phyloP scores from a whole-genome alignment of 1,140 invertebrate species.

The Hyles euphorbiae region DNA sequence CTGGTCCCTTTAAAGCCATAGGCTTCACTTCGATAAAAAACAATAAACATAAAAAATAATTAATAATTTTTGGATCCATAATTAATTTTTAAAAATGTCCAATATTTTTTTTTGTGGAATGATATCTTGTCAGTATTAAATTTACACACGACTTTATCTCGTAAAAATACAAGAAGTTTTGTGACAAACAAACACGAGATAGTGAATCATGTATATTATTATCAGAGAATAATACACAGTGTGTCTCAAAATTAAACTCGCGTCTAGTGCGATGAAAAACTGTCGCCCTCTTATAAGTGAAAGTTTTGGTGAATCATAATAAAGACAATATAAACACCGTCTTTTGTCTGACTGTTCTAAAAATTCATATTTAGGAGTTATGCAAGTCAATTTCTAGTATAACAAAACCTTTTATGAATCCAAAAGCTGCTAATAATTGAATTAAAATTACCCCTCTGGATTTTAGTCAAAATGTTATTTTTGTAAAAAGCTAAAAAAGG shows the following conservation, averaged over 20 bases:
- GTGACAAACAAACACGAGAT: conserved; percentile 4
- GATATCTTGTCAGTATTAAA: no score
- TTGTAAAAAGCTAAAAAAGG: no score
- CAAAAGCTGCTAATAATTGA: no score
- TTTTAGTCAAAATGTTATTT: no score
- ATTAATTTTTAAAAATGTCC: no score
- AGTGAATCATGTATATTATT: conserved; percentile 18
- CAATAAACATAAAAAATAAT: conserved; percentile 3
- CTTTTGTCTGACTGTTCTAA: no score
- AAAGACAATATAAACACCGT: not conserved
- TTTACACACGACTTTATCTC: not conserved
- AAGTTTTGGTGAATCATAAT: conserved; percentile 45
- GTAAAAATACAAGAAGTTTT: conserved; percentile 16
- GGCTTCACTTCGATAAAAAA: conserved; percentile 20
- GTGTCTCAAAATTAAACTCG: not conserved
- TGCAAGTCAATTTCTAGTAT: no score
- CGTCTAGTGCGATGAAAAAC: conserved; percentile 4
- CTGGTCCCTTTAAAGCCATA: conserved; percentile 49
- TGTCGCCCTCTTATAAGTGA: conserved; percentile 39
- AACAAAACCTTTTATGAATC: no score
- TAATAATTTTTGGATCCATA: not conserved
- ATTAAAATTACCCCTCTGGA: no score
- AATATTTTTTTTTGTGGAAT: no score
- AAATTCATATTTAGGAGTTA: no score
- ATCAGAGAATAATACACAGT: no score